Conservation (phyloP, 1,140 invertebrate genomes). For the Propsilocerus akamusi region DNA sequence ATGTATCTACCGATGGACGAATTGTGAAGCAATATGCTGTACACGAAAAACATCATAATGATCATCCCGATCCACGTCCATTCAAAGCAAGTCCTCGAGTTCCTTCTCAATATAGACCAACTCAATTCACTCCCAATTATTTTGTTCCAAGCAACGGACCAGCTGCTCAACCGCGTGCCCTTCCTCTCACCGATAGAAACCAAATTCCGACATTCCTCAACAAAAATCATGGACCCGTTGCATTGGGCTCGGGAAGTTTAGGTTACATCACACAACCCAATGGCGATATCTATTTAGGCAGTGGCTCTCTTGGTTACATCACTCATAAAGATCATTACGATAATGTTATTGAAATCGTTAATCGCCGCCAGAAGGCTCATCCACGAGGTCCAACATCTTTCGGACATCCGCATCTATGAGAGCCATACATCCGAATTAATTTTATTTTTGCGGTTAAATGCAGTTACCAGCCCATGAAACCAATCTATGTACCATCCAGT, state of each 20-base stretch:
- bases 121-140: neutral
- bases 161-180: neutral
- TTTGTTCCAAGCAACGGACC: conserved; percentile 6
- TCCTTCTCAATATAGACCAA: conserved; percentile 9
- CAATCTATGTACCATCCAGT: too few species aligned
- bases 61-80: conserved; percentile 14
- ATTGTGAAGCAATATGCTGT: conserved; percentile 22
- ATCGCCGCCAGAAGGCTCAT: neutral
- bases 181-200: neutral
- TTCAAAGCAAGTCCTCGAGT: conserved; percentile 13
- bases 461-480: too few species aligned
- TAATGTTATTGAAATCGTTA: conserved; percentile 15
- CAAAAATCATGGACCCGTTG: conserved; percentile 10
- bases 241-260: conserved; percentile 20
- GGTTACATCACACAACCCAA: conserved; percentile 19
- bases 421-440: too few species aligned
- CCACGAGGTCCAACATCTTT: neutral
- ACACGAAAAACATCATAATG: conserved; percentile 20
- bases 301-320: conserved; percentile 21
- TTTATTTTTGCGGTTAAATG: too few species aligned
- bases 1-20: conserved; percentile 15
- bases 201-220: neutral
- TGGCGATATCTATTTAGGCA: conserved; percentile 20
- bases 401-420: too few species aligned
- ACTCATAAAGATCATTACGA: conserved; percentile 16